Percentiles rank a stretch among this genome's conserved stretches.
Conservation (phyloP, 2,888 invertebrate genomes). For the Homarus gammarus region DNA sequence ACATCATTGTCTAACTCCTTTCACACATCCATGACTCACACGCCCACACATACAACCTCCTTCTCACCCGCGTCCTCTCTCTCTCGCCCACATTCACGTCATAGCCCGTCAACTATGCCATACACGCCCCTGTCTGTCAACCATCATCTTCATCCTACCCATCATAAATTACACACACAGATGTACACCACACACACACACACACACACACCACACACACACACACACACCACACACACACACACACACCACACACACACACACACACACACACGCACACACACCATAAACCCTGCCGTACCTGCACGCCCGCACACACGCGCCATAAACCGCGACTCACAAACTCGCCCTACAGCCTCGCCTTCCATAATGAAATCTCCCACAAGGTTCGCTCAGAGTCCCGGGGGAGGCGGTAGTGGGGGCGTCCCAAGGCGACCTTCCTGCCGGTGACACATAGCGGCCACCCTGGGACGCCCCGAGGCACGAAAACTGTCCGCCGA, state of each 20-base stretch:
- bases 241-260: too few relatives aligned
- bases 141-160: neutral
- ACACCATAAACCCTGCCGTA: conserved; percentile 7
- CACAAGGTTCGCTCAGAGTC: conserved; percentile 20
- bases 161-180: too few relatives aligned
- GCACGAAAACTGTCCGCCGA: neutral
- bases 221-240: too few relatives aligned
- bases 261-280: too few relatives aligned
- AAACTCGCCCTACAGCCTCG: conserved; percentile 24
- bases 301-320: conserved; percentile 15
- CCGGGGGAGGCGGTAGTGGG: conserved; percentile 21
- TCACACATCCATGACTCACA: neutral
- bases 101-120: too few relatives aligned
- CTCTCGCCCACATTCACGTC: neutral
- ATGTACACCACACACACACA: too few relatives aligned
- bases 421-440: neutral
- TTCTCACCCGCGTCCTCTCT: neutral
- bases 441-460: neutral
- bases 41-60: conserved; percentile 3
- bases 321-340: conserved; percentile 26
- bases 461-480: neutral
- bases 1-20: neutral
- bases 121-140: too few relatives aligned
- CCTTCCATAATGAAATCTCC: conserved; percentile 26
- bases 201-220: too few relatives aligned